These are phyloP conservation scores for Thamnaconus septentrionalis DNA, from an alignment of 2,113 vertebrate species.

Conservation along the genomic window DNA sequence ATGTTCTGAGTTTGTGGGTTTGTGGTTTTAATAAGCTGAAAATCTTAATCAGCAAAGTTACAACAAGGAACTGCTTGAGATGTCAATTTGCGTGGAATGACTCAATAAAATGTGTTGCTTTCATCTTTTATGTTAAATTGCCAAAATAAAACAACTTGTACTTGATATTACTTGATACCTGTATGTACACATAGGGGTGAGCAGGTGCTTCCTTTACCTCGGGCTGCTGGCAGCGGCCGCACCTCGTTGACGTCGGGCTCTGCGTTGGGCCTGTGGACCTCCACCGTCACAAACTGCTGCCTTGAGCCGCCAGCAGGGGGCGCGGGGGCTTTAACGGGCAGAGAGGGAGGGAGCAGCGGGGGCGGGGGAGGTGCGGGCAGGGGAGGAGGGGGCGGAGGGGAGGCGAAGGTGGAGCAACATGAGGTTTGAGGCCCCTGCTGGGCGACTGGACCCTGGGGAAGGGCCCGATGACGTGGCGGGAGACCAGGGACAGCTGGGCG, in stretches of 20 bases:
- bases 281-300: conserved; percentile 93
- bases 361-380: conserved; percentile 45
- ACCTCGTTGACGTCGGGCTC: conserved; percentile 97
- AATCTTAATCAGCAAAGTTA: too few relatives aligned
- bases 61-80: too few relatives aligned
- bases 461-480: conserved; percentile 84
- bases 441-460: conserved; percentile 95
- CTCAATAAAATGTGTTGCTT: too few relatives aligned
- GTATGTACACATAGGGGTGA: too few relatives aligned
- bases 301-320: conserved; percentile 57
- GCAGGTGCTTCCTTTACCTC: conserved; percentile 77
- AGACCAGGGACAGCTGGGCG: conserved; percentile 80
- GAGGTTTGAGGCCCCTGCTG: conserved; percentile 58
- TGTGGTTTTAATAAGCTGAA: too few relatives aligned
- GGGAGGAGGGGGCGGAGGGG: conserved; percentile 54
- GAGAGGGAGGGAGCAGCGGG: conserved; percentile 41
- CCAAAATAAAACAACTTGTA: too few relatives aligned
- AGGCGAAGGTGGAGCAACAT: conserved; percentile 40
- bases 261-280: conserved; percentile 91
- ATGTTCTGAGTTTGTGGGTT: too few relatives aligned
- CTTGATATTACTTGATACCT: too few relatives aligned
- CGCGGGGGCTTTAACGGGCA: conserved; percentile 61
- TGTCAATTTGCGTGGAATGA: too few relatives aligned
- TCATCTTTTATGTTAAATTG: too few relatives aligned
- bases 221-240: conserved; percentile 86